Conservation (phyloP, 2,113 vertebrate species). For the Bujurquina vittata region DNA sequence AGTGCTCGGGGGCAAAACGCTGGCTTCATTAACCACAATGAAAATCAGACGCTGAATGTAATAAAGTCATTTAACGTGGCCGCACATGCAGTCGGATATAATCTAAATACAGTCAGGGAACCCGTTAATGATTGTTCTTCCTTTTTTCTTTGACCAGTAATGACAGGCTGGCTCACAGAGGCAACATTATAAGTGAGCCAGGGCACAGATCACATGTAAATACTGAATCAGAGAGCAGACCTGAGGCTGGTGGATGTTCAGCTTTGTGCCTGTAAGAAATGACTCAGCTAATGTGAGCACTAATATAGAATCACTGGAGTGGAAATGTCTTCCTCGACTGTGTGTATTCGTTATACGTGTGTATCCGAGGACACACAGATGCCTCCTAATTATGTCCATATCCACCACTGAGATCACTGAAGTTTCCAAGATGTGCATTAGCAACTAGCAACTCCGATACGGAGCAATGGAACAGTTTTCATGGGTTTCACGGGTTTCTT, state of each 20-base stretch:
- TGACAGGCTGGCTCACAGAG: constrained; percentile 11
- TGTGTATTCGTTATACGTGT: not conserved
- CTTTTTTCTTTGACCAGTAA: constrained; percentile 8
- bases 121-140: not conserved
- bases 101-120: constrained; percentile 14
- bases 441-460: not conserved
- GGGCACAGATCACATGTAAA: not conserved
- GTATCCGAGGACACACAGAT: not conserved
- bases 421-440: not conserved
- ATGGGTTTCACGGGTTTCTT: not conserved
- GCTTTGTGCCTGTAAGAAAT: not conserved
- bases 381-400: not conserved
- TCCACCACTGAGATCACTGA: not conserved
- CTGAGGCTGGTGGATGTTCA: not conserved
- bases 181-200: constrained; percentile 2
- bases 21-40: constrained; percentile 15
- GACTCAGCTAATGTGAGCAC: constrained; percentile 11
- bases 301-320: not conserved
- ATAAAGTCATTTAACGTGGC: constrained; percentile 2
- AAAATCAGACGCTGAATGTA: constrained; percentile 18
- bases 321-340: not conserved
- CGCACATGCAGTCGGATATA: constrained; percentile 17
- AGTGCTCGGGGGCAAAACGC: not conserved
- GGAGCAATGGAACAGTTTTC: not conserved
- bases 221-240: constrained; percentile 32